Conservation (phyloP, 2,797 vertebrate species). For the Otus scops region DNA sequence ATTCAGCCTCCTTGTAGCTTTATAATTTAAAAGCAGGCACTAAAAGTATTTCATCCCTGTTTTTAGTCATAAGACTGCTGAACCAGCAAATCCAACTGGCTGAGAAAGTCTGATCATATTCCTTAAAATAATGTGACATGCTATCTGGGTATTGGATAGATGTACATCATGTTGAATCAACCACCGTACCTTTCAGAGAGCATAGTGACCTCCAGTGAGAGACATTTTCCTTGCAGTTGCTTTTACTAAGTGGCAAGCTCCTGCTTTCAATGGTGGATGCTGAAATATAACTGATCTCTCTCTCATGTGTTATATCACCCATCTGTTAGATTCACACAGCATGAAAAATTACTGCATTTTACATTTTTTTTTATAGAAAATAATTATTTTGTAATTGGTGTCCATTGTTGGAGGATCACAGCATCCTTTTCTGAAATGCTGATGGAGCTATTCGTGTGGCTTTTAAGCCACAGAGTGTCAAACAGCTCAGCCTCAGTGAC, state of each 20-base stretch:
- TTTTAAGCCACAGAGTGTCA: not conserved
- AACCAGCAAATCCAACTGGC: not conserved
- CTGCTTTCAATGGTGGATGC: not conserved
- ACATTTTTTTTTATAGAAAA: not conserved
- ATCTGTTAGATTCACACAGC: not conserved
- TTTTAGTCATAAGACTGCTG: slow-evolving; percentile 2
- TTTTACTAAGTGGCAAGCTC: not conserved
- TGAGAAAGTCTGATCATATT: not conserved
- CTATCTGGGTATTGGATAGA: not conserved
- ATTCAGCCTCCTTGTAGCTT: slow-evolving; percentile 14
- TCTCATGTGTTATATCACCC: not conserved
- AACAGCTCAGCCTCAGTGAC: not conserved
- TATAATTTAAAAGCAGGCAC: slow-evolving; percentile 15
- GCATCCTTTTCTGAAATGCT: not conserved
- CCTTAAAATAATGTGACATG: slow-evolving; percentile 9
- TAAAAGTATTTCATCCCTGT: slow-evolving; percentile 19
- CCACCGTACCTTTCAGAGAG: not conserved
- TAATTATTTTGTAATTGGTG: not conserved
- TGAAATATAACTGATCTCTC: not conserved
- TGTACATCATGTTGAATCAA: not conserved
- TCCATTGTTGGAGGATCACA: not conserved
- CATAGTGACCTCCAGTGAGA: slow-evolving; percentile 14
- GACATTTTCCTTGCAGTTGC: not conserved
- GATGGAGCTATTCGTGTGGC: not conserved
- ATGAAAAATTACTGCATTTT: not conserved